Percentiles rank a stretch among this genome's conserved stretches.
Conservation (phyloP, 2,113 vertebrate genomes). For the Mohoua ochrocephala region DNA sequence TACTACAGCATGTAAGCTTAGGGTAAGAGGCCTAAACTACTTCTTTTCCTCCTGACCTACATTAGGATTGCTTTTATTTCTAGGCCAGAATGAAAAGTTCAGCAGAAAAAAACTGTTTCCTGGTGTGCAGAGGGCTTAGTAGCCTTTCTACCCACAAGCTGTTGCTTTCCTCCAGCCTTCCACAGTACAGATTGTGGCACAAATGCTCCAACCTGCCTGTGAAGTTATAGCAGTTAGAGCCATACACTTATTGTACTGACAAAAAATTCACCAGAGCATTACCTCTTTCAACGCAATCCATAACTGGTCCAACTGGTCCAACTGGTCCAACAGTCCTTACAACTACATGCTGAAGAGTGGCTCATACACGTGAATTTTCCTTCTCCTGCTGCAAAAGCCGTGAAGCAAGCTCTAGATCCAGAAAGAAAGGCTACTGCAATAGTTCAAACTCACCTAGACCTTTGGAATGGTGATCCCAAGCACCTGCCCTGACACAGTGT, state of each 20-base stretch:
- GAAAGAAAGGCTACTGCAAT: neutral
- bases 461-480: neutral
- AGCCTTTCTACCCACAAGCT: conserved; percentile 63
- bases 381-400: neutral
- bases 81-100: conserved; percentile 59
- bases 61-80: conserved; percentile 58
- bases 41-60: conserved; percentile 62
- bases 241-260: conserved; percentile 28
- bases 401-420: neutral
- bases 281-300: neutral
- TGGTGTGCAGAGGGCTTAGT: conserved; percentile 44
- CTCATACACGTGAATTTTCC: neutral
- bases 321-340: neutral
- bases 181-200: conserved; percentile 59
- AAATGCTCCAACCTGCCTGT: conserved; percentile 56
- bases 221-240: conserved; percentile 41
- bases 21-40: conserved; percentile 59
- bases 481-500: neutral
- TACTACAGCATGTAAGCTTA: conserved; percentile 40
- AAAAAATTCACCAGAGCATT: neutral
- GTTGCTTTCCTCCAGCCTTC: conserved; percentile 55
- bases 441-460: neutral
- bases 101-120: conserved; percentile 52
- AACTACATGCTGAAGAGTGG: neutral
- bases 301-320: neutral